A percentile compares a stretch with the other conserved stretches of the same genome.
Evolutionary conservation across 2,113 vertebrate species (phyloP).

Genomic region (Athene cunicularia): DNA sequence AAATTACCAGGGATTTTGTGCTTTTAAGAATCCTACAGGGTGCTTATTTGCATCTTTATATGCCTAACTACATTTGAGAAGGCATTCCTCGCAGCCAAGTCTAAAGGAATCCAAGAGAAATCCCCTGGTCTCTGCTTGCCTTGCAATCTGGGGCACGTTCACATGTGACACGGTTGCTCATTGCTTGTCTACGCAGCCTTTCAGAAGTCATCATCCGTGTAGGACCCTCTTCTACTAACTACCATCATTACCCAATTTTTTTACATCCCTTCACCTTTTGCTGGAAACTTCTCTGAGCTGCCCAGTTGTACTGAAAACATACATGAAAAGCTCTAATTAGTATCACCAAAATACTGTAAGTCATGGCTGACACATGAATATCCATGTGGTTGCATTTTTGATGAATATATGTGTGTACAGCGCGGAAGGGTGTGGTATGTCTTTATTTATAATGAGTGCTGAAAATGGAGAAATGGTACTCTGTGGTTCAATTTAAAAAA

Average conservation of each 20-base stretch:
- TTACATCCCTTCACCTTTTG: background rate
- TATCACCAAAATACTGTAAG: background rate
- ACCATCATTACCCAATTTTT: background rate
- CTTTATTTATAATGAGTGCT: background rate
- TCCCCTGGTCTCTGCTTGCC: background rate
- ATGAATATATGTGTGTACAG: background rate
- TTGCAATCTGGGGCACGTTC: background rate
- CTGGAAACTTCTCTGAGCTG: background rate
- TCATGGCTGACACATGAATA: background rate
- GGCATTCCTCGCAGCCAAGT: background rate
- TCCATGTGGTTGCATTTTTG: background rate
- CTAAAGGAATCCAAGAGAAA: background rate
- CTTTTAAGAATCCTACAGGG: background rate
- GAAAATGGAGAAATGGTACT: background rate
- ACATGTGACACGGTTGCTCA: background rate
- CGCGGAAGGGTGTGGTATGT: background rate
- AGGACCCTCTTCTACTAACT: background rate
- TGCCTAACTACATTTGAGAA: background rate
- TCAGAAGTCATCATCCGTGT: too few species aligned
- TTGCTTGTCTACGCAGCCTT: rapidly evolving
- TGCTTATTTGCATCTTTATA: constrained; percentile 5
- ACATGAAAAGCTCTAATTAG: background rate
- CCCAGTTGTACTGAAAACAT: background rate
- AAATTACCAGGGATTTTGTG: background rate
- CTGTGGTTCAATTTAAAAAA: background rate